A percentile compares a stretch with the other conserved stretches of the same genome.
Evolutionary conservation across 2,113 vertebrate genomes (phyloP).

Genomic region (Peromyscus californicus): DNA sequence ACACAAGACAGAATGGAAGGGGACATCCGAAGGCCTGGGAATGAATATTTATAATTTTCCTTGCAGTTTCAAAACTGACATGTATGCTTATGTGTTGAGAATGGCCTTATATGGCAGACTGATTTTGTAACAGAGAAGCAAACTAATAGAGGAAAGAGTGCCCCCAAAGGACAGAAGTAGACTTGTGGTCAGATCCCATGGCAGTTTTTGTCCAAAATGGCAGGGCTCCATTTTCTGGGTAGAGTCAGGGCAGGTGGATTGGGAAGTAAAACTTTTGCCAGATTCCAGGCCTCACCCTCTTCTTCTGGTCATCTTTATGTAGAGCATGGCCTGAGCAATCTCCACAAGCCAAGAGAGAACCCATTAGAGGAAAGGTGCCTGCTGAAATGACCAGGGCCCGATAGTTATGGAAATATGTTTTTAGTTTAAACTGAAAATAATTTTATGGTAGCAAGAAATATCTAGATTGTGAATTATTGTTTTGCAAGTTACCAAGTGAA

Average conservation of each 20-base stretch:
- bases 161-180: neutral
- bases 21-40: neutral
- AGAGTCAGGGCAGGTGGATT: neutral
- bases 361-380: neutral
- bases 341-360: neutral
- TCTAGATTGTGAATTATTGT: neutral
- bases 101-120: neutral
- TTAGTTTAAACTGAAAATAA: conserved; percentile 27
- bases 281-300: neutral
- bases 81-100: neutral
- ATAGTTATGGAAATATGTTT: neutral
- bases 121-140: conserved; percentile 17
- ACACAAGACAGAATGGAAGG: neutral
- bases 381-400: neutral
- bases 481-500: neutral
- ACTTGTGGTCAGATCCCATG: neutral
- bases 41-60: neutral
- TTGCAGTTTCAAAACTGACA: neutral
- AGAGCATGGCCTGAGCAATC: neutral
- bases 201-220: neutral
- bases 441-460: neutral
- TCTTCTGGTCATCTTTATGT: neutral
- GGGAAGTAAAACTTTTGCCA: neutral
- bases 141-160: neutral
- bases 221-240: neutral